These are phyloP conservation scores for Pantherophis vulpinus DNA, from an alignment of 2,797 vertebrate genomes.

Conservation along the genomic window DNA sequence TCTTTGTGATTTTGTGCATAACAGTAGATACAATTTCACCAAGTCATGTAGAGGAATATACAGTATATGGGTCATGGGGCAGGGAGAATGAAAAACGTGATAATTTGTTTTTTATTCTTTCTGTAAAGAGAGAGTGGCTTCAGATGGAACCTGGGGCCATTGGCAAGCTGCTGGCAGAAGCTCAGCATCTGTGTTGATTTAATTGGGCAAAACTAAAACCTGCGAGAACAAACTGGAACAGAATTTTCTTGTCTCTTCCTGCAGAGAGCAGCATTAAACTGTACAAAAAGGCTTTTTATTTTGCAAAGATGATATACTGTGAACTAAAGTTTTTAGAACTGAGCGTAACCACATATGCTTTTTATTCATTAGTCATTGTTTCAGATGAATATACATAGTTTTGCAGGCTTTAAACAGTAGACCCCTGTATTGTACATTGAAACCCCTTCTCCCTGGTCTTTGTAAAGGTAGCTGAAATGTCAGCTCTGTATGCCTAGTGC, in stretches of 20 bases:
- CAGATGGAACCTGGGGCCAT: background rate
- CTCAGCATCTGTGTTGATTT: background rate
- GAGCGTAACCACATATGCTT: too few relatives aligned
- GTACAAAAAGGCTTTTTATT: background rate
- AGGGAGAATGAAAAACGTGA: background rate
- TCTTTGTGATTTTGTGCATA: background rate
- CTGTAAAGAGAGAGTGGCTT: background rate
- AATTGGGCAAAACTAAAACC: background rate
- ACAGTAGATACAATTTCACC: background rate
- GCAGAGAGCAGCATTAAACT: constrained; percentile 62
- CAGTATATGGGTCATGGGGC: background rate
- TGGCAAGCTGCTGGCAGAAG: background rate
- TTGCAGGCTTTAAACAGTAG: background rate
- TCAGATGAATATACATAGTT: background rate
- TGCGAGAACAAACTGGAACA: background rate
- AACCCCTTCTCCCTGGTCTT: too few relatives aligned
- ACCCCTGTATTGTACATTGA: background rate
- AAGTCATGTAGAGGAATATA: background rate
- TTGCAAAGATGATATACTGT: background rate
- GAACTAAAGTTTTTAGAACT: background rate
- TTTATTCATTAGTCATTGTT: background rate
- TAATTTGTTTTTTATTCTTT: background rate
- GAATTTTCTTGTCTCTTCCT: constrained; percentile 40
- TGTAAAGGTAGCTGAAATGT: too few relatives aligned
- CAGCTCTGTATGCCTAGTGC: background rate